phyloP scores from a whole-genome alignment of 2,113 vertebrate genomes.

The Glaucomys volans region DNA sequence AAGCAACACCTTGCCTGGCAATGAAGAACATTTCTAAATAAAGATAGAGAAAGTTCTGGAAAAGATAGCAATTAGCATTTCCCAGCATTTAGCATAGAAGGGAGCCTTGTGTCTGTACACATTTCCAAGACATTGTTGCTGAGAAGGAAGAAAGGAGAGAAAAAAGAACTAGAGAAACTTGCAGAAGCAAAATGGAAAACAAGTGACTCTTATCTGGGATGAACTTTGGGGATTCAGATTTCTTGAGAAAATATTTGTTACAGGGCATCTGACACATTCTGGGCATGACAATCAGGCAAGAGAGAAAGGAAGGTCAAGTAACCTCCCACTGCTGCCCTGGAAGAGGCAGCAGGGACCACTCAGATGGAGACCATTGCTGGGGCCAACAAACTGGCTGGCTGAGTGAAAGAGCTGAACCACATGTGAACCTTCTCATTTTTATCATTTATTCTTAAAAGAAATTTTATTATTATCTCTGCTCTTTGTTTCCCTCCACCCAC shows the following conservation, averaged over 20 bases:
- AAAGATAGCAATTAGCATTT: not conserved
- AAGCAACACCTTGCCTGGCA: too few relatives aligned
- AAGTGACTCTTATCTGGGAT: slow-evolving; percentile 92
- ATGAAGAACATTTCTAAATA: not conserved
- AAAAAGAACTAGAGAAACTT: slow-evolving; percentile 92
- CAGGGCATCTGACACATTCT: slow-evolving; percentile 87
- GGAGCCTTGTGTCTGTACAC: not conserved
- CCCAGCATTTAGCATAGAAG: not conserved
- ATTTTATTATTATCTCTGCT: slow-evolving; percentile 71
- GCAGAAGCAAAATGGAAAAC: slow-evolving; percentile 95
- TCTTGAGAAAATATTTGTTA: slow-evolving; percentile 94
- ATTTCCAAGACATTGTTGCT: not conserved
- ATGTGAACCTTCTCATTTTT: slow-evolving; percentile 86
- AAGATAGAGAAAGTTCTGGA: not conserved
- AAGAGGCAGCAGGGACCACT: slow-evolving; percentile 94
- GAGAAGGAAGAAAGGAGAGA: slow-evolving; percentile 90
- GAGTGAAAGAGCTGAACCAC: slow-evolving; percentile 85
- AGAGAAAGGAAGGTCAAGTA: slow-evolving; percentile 96
- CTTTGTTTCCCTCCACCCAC: slow-evolving; percentile 84
- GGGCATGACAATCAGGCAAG: slow-evolving; percentile 97
- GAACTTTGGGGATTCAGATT: slow-evolving; percentile 92
- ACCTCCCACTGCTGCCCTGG: slow-evolving; percentile 91
- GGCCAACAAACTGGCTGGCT: slow-evolving; percentile 93
- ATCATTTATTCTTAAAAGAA: slow-evolving; percentile 76
- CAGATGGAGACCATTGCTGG: slow-evolving; percentile 93